phyloP scores from a whole-genome alignment of 2,888 invertebrate species.

The Prosopocoilus inquinatus region DNA sequence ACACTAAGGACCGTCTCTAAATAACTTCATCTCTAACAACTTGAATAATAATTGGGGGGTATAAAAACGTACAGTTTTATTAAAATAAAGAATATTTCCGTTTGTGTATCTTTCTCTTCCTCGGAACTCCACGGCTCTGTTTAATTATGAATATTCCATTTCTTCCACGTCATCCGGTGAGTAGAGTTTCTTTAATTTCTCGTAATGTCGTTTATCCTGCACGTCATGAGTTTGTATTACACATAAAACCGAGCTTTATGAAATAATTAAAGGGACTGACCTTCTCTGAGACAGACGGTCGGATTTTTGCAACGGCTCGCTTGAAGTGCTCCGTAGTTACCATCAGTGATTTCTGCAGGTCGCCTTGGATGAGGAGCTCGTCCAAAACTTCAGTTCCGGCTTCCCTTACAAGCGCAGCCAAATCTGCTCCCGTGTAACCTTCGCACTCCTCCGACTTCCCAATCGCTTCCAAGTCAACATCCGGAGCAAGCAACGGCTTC shows the following conservation, averaged over 20 bases:
- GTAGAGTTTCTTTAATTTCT: constrained; percentile 68
- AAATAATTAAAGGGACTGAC: constrained; percentile 46
- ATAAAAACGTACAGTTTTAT: no score
- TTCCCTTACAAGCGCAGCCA: constrained; percentile 85
- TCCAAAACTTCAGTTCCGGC: constrained; percentile 80
- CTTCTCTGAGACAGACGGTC: constrained; percentile 82
- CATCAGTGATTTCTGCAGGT: constrained; percentile 50
- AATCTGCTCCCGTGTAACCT: constrained; percentile 91
- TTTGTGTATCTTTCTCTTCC: no score
- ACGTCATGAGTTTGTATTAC: background rate
- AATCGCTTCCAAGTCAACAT: constrained; percentile 73
- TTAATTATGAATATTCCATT: constrained; percentile 42
- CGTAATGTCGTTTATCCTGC: constrained; percentile 74
- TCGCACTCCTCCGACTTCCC: constrained; percentile 66
- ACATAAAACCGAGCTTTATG: background rate
- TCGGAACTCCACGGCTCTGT: no score
- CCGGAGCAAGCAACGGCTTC: constrained; percentile 69
- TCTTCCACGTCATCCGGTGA: constrained; percentile 61
- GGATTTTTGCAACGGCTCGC: constrained; percentile 72
- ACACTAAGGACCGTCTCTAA: no score
- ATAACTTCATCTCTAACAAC: no score
- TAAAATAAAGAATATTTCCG: no score
- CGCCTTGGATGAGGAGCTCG: constrained; percentile 64
- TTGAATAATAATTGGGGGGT: no score
- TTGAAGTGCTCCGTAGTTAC: constrained; percentile 73